Conservation (phyloP, 1,140 invertebrate species). For the Thaumetopoea pityocampa region DNA sequence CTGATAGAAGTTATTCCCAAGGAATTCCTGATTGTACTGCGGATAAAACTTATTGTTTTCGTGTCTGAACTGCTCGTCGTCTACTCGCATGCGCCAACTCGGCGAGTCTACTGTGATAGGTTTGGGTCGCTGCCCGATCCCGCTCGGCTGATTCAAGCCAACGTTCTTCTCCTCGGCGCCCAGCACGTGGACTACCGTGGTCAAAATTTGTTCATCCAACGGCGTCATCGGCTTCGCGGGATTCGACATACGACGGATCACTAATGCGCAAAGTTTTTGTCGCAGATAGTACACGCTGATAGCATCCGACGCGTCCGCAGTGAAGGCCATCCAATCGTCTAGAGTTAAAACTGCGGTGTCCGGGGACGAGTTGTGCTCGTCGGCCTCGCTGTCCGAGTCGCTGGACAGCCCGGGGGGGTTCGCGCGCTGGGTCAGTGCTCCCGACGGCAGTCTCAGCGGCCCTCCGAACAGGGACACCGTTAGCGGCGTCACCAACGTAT, state of each 20-base stretch:
- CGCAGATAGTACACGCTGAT: constrained; percentile 83
- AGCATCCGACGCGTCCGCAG: constrained; percentile 81
- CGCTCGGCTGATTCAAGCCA: constrained; percentile 83
- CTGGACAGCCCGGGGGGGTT: constrained; percentile 72
- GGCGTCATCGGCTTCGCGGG: constrained; percentile 81
- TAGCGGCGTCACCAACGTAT: constrained; percentile 86
- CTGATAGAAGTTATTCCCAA: constrained; percentile 36
- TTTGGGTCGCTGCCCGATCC: constrained; percentile 86
- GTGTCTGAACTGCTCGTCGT: constrained; percentile 41
- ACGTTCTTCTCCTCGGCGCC: constrained; percentile 84
- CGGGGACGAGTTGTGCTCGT: constrained; percentile 53
- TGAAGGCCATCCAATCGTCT: constrained; percentile 90
- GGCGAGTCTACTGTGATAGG: constrained; percentile 77
- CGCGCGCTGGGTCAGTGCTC: constrained; percentile 53
- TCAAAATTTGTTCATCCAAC: constrained; percentile 84
- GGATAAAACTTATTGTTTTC: constrained; percentile 38
- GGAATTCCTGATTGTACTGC: constrained; percentile 37
- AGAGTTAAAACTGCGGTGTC: constrained; percentile 70
- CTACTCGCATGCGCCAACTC: constrained; percentile 41
- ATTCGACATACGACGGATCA: constrained; percentile 83
- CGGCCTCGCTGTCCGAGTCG: constrained; percentile 78
- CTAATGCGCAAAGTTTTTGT: constrained; percentile 86
- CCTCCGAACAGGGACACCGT: constrained; percentile 89
- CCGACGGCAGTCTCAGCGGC: constrained; percentile 77
- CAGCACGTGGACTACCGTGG: constrained; percentile 81